Evolutionary conservation across 2,888 invertebrate genomes (phyloP), one percentile per base, ranked within the genome.

Genomic region (Agelastica alni): DNA sequence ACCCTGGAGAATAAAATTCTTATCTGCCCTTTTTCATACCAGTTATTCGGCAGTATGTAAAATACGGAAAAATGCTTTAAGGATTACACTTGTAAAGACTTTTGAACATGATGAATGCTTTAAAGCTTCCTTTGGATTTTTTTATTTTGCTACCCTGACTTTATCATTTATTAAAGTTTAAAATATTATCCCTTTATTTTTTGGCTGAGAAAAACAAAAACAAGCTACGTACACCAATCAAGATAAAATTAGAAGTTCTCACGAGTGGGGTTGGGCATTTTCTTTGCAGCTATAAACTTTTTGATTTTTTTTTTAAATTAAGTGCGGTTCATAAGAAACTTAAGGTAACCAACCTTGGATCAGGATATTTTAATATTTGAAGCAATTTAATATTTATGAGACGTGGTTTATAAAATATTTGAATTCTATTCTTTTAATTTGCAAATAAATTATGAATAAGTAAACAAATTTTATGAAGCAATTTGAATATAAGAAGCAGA

Each of bases 101-200:
- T 51, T 54, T 56, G 53, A 56, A 56, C 56, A 59, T 54, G 59
- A 59, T 59, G 53, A 59, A 59, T 59, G 59, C 51, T 54, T 51
- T 49, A 59, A 53, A 53, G 39, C 49, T 56, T 54, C 48, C 51
- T 51, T 43, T 26, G 39, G 42, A 43, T 53, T 59, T 59, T 59
- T 59, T 56, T 56, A 51, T 51, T 55, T 45, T 55, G 22, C 47
- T 47, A 16, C 30, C 13, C 45, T 30, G 56, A 47, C 56, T 56
- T 12, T 42, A 18, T 47, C 56, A 47, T 56, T 56, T 51, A 56
- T 56, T 51, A 49, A 20, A 12, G 49, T 12, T 18, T n/a, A n/a
- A n/a, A n/a, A n/a, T n/a, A n/a, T n/a, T n/a, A 16, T 34, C 7
- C 16, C n/a, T 34, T 34, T 14, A 2, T 34, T 34, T 34, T 34